Evolutionary conservation across 2,888 invertebrate species (phyloP).

Genomic region (Mythimna vitellina): DNA sequence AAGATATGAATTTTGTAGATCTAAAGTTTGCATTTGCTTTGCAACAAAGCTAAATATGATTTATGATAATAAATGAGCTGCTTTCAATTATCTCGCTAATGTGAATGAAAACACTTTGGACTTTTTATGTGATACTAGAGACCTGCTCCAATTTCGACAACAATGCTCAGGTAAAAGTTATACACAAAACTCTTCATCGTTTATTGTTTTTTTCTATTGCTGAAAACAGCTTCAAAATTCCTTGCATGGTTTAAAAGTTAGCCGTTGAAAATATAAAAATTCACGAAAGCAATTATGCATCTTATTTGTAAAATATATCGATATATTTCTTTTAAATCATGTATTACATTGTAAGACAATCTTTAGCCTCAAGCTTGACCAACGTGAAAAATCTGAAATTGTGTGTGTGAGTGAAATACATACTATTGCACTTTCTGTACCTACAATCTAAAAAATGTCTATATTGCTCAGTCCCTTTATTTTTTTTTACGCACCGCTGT

Average conservation of each 20-base stretch:
- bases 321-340: background rate
- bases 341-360: background rate
- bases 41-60: background rate
- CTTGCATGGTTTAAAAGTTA: no score
- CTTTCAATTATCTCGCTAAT: background rate
- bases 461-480: background rate
- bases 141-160: no score
- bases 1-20: background rate
- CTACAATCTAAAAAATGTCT: background rate
- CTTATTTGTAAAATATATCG: background rate
- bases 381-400: background rate
- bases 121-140: background rate
- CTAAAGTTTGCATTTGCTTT: background rate
- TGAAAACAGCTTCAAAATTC: no score
- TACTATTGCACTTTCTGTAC: background rate
- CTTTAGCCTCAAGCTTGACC: background rate
- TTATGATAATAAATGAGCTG: background rate
- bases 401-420: background rate
- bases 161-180: no score
- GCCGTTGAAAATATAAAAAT: no score
- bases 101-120: background rate
- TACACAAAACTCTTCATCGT: no score
- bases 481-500: background rate
- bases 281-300: background rate
- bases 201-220: no score